Percentiles rank a stretch among this genome's conserved stretches.
Conservation (phyloP, 2,888 invertebrate genomes). For the Crematogaster levior region DNA sequence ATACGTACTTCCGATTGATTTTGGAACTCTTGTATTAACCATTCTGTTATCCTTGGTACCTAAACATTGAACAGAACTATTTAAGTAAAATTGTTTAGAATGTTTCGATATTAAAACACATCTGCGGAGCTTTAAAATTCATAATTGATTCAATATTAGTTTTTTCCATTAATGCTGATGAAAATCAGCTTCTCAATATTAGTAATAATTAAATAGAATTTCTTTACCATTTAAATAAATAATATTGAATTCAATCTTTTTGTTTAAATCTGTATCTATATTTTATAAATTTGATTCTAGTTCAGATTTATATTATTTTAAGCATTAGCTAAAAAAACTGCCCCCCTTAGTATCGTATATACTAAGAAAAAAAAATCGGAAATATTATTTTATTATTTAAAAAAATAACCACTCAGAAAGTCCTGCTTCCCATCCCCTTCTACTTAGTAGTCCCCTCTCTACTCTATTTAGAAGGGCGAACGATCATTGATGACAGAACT, state of each 20-base stretch:
- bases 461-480: conserved; percentile 79
- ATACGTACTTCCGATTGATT: conserved; percentile 87
- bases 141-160: too few species aligned
- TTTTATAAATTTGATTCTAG: too few species aligned
- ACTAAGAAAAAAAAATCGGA: too few species aligned
- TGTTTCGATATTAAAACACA: not conserved
- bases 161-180: too few species aligned
- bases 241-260: too few species aligned
- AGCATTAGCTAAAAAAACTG: not conserved
- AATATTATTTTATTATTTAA: not conserved
- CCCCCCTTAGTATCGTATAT: too few species aligned
- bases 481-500: conserved; percentile 83
- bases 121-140: too few species aligned
- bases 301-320: too few species aligned
- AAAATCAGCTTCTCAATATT: too few species aligned
- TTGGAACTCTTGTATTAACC: conserved; percentile 87
- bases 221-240: not conserved
- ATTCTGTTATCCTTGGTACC: conserved; percentile 88
- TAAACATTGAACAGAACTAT: conserved; percentile 50
- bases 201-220: not conserved
- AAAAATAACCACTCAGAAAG: conserved; percentile 80
- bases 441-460: too few species aligned
- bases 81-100: not conserved
- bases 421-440: conserved; percentile 75
- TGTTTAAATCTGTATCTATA: too few species aligned